phyloP scores from a whole-genome alignment of 2,797 vertebrate species.

The Leucoraja ocellata region DNA sequence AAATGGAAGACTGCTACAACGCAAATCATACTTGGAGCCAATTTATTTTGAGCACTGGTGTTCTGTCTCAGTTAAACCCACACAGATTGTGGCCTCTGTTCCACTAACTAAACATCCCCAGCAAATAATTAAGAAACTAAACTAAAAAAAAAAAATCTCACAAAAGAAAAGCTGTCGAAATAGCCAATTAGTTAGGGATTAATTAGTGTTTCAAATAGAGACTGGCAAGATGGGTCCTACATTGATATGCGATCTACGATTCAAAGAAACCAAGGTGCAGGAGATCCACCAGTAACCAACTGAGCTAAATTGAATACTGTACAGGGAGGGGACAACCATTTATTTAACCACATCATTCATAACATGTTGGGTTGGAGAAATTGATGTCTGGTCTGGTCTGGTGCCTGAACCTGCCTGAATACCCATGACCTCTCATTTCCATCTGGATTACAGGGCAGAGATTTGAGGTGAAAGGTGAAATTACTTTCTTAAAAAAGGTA shows the following conservation, averaged over 20 bases:
- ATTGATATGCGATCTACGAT: background rate
- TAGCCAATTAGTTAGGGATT: background rate
- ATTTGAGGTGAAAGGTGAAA: too few species aligned
- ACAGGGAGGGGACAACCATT: background rate
- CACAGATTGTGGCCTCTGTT: background rate
- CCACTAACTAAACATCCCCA: background rate
- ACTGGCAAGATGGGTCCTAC: background rate
- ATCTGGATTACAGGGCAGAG: too few species aligned
- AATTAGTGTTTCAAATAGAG: background rate
- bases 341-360: background rate
- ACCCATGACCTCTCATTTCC: too few species aligned
- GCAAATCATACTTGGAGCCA: background rate
- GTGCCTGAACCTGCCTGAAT: too few species aligned
- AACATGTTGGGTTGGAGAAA: too few species aligned
- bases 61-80: background rate
- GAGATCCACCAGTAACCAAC: background rate
- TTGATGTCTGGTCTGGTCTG: too few species aligned
- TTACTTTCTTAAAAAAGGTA: too few species aligned
- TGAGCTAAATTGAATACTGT: background rate
- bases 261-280: background rate
- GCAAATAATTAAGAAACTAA: background rate
- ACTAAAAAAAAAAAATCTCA: background rate
- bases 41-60: background rate
- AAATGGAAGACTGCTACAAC: background rate
- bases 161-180: background rate